phyloP scores from a whole-genome alignment of 1,140 invertebrate genomes.

The Drosophila neocordata region DNA sequence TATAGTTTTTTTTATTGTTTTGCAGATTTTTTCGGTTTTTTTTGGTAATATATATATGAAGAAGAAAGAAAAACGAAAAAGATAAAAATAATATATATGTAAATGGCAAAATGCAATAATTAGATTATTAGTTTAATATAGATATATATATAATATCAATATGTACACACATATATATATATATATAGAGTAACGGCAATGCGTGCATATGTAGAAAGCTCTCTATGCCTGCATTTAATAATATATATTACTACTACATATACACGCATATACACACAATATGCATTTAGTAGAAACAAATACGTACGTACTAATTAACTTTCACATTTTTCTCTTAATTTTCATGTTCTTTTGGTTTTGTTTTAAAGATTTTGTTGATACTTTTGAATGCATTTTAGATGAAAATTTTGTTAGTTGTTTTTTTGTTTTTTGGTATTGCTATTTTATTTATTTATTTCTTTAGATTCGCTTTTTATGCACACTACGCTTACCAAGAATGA shows the following conservation, averaged over 20 bases:
- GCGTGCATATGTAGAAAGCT: slow-evolving; percentile 55
- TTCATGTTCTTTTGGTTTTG: slow-evolving; percentile 34
- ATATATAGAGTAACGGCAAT: slow-evolving; percentile 57
- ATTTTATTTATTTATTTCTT: slow-evolving; percentile 80
- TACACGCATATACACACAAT: slow-evolving; percentile 70
- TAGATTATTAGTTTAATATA: slow-evolving; percentile 81
- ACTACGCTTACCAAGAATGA: slow-evolving; percentile 75
- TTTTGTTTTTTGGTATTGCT: slow-evolving; percentile 46
- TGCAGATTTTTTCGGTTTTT: slow-evolving; percentile 73
- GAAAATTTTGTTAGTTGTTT: slow-evolving; percentile 67
- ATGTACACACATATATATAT: slow-evolving; percentile 75
- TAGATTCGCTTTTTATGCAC: slow-evolving; percentile 75
- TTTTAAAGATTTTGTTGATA: slow-evolving; percentile 28
- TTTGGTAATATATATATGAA: slow-evolving; percentile 62
- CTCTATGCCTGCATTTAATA: slow-evolving; percentile 9
- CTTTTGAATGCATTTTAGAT: slow-evolving; percentile 74
- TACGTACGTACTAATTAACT: slow-evolving; percentile 72
- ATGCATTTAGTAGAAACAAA: slow-evolving; percentile 78
- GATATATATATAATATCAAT: slow-evolving; percentile 80
- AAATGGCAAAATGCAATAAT: slow-evolving; percentile 83
- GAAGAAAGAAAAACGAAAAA: slow-evolving; percentile 83
- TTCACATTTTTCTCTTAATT: slow-evolving; percentile 60
- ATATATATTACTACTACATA: slow-evolving; percentile 43
- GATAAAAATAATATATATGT: slow-evolving; percentile 82
- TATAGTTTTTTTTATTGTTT: slow-evolving; percentile 73